These are phyloP conservation scores for Pseudomugil tenellus DNA, from an alignment of 2,797 vertebrate species.

Conservation along the genomic window DNA sequence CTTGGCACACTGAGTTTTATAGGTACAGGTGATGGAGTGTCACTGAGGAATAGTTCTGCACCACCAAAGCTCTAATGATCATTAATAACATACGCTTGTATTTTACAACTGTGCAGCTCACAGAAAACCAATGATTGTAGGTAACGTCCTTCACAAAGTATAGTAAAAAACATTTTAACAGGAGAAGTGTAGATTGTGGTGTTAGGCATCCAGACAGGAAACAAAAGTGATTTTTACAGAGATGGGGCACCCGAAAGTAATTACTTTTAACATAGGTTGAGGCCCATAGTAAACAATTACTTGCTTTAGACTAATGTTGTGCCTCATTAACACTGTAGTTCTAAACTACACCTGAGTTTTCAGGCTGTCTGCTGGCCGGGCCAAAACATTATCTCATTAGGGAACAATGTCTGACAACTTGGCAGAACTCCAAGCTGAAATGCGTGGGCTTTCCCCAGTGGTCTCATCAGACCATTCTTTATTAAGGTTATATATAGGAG, in stretches of 20 bases:
- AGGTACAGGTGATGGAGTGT: constrained; percentile 68
- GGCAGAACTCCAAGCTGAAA: constrained; percentile 36
- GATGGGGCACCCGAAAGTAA: constrained; percentile 70
- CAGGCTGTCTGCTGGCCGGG: constrained; percentile 51
- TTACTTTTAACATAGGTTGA: constrained; percentile 62
- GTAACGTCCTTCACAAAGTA: constrained; percentile 65
- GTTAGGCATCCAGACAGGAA: constrained; percentile 74
- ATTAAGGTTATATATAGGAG: constrained; percentile 4
- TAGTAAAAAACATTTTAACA: constrained; percentile 60
- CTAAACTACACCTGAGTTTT: constrained; percentile 73
- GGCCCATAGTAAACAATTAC: constrained; percentile 75
- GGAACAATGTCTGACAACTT: constrained; percentile 56
- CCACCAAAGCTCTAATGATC: constrained; percentile 74
- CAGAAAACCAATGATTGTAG: constrained; percentile 67
- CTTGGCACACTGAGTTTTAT: constrained; percentile 63
- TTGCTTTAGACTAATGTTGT: constrained; percentile 67
- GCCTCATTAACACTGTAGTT: constrained; percentile 67
- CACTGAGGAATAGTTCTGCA: constrained; percentile 68
- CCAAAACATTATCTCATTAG: constrained; percentile 63
- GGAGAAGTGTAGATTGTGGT: constrained; percentile 61
- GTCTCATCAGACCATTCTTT: constrained; percentile 22
- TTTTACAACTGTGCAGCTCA: constrained; percentile 67
- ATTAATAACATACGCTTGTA: constrained; percentile 66
- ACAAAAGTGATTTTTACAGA: constrained; percentile 70
- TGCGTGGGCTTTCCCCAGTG: constrained; percentile 30